Conservation (phyloP, 2,888 invertebrate species). For the Dermolepida albohirtum region DNA sequence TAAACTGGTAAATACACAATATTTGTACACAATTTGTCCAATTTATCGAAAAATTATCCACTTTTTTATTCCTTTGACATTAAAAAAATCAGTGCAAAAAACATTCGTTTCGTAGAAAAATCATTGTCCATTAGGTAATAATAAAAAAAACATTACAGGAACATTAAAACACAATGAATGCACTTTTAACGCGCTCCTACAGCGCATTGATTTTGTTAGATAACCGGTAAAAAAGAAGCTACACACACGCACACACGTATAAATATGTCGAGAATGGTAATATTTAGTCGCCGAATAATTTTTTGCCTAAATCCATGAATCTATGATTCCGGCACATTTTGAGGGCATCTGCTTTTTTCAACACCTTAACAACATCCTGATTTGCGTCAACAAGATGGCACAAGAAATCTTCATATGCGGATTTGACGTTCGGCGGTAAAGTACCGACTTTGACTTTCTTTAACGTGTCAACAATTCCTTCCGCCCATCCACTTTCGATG, state of each 20-base stretch:
- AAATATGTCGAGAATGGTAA: slow-evolving; percentile 1
- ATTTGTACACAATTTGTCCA: slow-evolving; percentile 14
- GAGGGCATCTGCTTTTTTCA: slow-evolving; percentile 86
- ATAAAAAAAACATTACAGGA: background rate
- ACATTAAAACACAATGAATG: slow-evolving; percentile 36
- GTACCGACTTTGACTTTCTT: slow-evolving; percentile 86
- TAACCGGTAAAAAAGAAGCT: slow-evolving; percentile 29
- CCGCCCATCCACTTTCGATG: slow-evolving; percentile 94
- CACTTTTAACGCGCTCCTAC: slow-evolving; percentile 3
- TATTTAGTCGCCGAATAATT: slow-evolving; percentile 84
- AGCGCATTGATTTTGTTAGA: slow-evolving; percentile 23
- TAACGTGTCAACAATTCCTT: slow-evolving; percentile 85
- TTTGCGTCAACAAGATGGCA: slow-evolving; percentile 87
- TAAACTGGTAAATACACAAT: slow-evolving; percentile 19
- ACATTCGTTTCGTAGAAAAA: slow-evolving; percentile 25
- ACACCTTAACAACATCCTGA: slow-evolving; percentile 76
- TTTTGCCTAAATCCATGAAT: slow-evolving; percentile 90
- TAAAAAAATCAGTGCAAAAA: slow-evolving; percentile 38
- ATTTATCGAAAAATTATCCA: slow-evolving; percentile 1
- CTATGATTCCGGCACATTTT: slow-evolving; percentile 88
- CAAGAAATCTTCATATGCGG: slow-evolving; percentile 90
- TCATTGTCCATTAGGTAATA: slow-evolving; percentile 27
- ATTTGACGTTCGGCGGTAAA: slow-evolving; percentile 85
- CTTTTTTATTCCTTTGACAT: slow-evolving; percentile 18
- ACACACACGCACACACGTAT: slow-evolving; percentile 18